These are phyloP conservation scores for Leptoclinus maculatus DNA, from an alignment of 2,797 vertebrate genomes.

Conservation along the genomic window DNA sequence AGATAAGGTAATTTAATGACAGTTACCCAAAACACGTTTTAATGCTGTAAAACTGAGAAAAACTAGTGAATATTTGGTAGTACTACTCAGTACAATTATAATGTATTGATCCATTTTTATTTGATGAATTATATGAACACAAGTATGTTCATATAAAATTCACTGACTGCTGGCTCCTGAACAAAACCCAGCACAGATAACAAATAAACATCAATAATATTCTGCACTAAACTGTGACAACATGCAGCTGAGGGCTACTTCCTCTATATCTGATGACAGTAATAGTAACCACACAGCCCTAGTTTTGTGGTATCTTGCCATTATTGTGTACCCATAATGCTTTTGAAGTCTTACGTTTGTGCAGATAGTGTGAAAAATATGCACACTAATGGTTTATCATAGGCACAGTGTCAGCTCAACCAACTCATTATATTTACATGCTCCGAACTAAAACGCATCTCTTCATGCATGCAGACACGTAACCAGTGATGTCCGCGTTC, in stretches of 20 bases:
- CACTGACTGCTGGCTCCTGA: background rate
- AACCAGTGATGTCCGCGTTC: background rate
- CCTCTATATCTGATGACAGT: conserved; percentile 9
- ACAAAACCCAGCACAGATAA: background rate
- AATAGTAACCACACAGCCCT: conserved; percentile 4
- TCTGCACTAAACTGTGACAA: background rate
- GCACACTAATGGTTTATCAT: background rate
- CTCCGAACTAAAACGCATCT: background rate
- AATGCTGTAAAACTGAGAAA: background rate
- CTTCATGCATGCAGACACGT: background rate
- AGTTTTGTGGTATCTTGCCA: background rate
- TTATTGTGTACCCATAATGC: background rate
- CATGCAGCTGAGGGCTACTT: conserved; percentile 20
- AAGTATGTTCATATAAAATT: background rate
- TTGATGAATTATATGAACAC: background rate
- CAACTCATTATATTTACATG: background rate
- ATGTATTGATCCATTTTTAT: background rate
- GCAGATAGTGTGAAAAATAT: background rate
- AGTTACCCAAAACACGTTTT: background rate
- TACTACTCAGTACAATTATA: background rate
- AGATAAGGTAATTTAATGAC: background rate
- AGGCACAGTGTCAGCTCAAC: background rate
- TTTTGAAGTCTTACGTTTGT: background rate
- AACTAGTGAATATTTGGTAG: background rate
- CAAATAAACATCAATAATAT: background rate